phyloP scores from a whole-genome alignment of 2,113 vertebrate species.

The Catagonus wagneri region DNA sequence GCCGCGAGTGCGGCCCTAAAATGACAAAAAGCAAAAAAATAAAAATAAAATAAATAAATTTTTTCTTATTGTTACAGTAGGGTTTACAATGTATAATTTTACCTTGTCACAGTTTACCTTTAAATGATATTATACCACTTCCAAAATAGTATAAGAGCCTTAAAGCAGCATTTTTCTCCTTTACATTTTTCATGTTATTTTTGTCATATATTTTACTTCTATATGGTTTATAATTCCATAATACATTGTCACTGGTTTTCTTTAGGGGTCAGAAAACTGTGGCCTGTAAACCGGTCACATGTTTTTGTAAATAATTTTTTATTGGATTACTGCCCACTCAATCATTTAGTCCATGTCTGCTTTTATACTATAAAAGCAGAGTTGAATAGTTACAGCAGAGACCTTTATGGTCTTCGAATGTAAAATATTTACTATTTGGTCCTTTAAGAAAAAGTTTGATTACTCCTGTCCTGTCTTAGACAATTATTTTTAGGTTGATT shows the following conservation, averaged over 20 bases:
- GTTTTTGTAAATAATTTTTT: slow-evolving; percentile 2
- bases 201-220: neutral
- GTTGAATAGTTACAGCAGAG: neutral
- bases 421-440: neutral
- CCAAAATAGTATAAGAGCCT: neutral
- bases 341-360: neutral
- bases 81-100: neutral
- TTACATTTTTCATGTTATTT: neutral
- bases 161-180: neutral
- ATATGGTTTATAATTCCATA: neutral
- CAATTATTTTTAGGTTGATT: neutral
- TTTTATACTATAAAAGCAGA: neutral
- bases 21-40: no score
- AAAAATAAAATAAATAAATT: no score
- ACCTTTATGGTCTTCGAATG: neutral
- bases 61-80: neutral
- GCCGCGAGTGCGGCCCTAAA: no score
- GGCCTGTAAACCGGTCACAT: neutral
- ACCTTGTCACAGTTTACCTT: neutral
- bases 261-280: neutral
- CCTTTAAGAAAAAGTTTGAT: neutral
- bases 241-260: neutral
- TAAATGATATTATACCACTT: neutral
- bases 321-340: neutral
- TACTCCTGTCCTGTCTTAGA: neutral